phyloP scores from a whole-genome alignment of 2,797 vertebrate genomes.

The Petrocephalus schoutedeni region DNA sequence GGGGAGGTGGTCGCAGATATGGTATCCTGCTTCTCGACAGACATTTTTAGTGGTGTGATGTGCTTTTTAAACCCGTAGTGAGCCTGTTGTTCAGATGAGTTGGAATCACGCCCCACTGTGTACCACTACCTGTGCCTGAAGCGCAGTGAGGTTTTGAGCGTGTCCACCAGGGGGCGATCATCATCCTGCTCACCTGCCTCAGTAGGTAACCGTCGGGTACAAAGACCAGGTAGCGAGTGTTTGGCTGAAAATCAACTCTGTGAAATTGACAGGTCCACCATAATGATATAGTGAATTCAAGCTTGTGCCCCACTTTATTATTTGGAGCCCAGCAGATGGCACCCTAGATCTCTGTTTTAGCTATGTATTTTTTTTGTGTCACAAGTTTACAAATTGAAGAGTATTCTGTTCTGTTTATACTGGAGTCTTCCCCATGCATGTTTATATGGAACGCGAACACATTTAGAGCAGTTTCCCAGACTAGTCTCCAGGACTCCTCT shows the following conservation, averaged over 20 bases:
- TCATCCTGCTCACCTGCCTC: background rate
- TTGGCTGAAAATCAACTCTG: background rate
- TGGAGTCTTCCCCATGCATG: background rate
- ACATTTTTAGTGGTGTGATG: background rate
- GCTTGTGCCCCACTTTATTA: background rate
- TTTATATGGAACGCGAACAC: background rate
- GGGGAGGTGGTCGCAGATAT: background rate
- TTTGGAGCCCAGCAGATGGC: background rate
- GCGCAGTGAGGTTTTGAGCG: background rate
- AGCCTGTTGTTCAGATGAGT: background rate
- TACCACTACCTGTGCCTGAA: background rate
- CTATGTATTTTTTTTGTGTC: background rate
- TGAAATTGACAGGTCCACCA: background rate
- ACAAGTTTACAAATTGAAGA: background rate
- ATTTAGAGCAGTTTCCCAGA: background rate
- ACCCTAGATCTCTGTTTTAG: background rate
- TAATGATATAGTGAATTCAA: background rate
- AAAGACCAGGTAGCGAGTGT: background rate
- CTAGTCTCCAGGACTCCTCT: background rate
- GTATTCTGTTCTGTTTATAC: background rate
- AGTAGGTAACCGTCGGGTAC: background rate
- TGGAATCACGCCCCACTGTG: background rate
- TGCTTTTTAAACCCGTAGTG: background rate
- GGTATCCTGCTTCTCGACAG: background rate
- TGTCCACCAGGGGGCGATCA: background rate